These are phyloP conservation scores for Petrocephalus sullivani DNA, from an alignment of 2,797 vertebrate genomes.

Conservation along the genomic window DNA sequence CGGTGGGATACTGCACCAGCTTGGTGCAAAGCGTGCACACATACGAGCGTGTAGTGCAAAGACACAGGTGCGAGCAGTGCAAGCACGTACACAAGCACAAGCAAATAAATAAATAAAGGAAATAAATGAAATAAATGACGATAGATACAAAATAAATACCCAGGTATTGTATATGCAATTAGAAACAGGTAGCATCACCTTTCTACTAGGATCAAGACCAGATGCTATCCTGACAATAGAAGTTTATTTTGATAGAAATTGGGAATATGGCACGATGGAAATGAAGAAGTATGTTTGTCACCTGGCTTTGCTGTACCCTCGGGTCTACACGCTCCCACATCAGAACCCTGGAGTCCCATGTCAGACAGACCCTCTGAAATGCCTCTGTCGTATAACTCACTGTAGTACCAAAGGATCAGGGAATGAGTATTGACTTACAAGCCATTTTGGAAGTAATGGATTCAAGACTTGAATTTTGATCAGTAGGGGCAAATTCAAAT, in stretches of 20 bases:
- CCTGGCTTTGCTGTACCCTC: background rate
- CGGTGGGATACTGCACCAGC: background rate
- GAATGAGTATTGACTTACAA: conserved; percentile 6
- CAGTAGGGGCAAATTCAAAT: background rate
- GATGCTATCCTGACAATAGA: background rate
- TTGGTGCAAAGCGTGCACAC: background rate
- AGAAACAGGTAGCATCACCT: background rate
- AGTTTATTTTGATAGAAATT: background rate
- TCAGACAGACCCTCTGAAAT: background rate
- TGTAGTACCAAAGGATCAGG: background rate
- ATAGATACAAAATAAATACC: background rate
- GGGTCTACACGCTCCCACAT: background rate
- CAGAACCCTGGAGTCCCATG: too few species aligned
- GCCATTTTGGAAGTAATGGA: background rate
- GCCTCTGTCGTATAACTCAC: background rate
- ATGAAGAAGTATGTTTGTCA: background rate
- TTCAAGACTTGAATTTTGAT: background rate
- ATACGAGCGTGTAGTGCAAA: background rate
- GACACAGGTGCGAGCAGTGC: background rate
- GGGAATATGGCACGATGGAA: background rate
- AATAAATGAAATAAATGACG: background rate
- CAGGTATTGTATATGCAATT: background rate
- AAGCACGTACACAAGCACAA: background rate
- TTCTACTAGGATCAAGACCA: too few species aligned
- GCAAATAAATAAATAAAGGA: background rate